phyloP scores from a whole-genome alignment of 2,888 invertebrate species.

The Incurvaria masculella region DNA sequence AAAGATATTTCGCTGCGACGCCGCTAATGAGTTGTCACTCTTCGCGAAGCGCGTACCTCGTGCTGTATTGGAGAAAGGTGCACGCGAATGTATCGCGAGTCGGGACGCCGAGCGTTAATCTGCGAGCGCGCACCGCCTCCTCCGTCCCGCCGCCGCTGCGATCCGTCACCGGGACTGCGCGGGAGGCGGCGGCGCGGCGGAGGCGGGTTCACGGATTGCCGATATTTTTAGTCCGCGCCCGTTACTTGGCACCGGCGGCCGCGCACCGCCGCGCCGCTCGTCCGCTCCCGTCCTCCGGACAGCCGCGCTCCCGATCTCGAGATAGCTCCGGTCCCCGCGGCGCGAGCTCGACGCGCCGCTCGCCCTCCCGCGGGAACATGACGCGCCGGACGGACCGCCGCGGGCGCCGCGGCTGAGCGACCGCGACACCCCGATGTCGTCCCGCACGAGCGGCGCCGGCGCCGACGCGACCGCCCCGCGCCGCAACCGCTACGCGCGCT shows the following conservation, averaged over 20 bases:
- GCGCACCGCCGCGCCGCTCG: constrained; percentile 51
- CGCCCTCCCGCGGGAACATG: constrained; percentile 30
- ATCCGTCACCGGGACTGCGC: constrained; percentile 42
- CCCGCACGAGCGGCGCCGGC: constrained; percentile 37
- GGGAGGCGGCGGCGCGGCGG: too few relatives aligned
- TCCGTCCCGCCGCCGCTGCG: background rate
- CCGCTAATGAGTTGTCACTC: too few relatives aligned
- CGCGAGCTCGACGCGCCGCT: constrained; percentile 28
- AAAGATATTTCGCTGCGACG: too few relatives aligned
- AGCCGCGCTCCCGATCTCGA: constrained; percentile 42
- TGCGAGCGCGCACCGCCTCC: too few relatives aligned
- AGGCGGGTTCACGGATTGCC: constrained; percentile 58
- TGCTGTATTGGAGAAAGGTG: too few relatives aligned
- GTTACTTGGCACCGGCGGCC: constrained; percentile 63
- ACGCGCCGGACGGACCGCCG: constrained; percentile 33
- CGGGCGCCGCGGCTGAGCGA: constrained; percentile 38
- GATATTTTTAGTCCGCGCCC: constrained; percentile 66
- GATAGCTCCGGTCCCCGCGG: constrained; percentile 39
- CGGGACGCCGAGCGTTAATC: too few relatives aligned
- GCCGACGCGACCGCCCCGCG: constrained; percentile 49
- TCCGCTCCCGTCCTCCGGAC: constrained; percentile 34
- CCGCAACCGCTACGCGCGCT: constrained; percentile 70
- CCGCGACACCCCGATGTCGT: constrained; percentile 13
- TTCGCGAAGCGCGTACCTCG: too few relatives aligned
- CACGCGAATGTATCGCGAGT: too few relatives aligned